These are phyloP conservation scores for Chlorops oryzae DNA, from an alignment of 1,140 invertebrate genomes.

Conservation along the genomic window DNA sequence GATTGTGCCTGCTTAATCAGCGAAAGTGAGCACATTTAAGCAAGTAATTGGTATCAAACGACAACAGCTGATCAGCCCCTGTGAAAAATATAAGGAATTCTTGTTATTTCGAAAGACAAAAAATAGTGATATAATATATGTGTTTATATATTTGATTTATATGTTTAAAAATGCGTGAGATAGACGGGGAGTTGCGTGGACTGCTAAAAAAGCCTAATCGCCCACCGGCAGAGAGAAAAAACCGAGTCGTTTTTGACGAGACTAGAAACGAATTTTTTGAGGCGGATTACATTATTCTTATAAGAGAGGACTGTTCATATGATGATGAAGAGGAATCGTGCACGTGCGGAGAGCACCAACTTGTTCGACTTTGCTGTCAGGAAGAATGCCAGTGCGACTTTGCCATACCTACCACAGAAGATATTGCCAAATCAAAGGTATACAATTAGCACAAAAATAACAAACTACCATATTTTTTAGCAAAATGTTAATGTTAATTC, in stretches of 20 bases:
- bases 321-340: conserved; percentile 71
- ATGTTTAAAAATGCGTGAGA: conserved; percentile 45
- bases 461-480: neutral
- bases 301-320: conserved; percentile 74
- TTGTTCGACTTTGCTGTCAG: conserved; percentile 60
- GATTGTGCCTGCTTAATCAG: no score
- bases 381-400: conserved; percentile 54
- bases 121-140: no score
- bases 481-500: no score
- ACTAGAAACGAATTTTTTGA: conserved; percentile 81
- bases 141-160: no score
- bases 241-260: conserved; percentile 79
- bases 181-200: conserved; percentile 37
- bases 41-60: no score
- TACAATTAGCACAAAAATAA: conserved; percentile 1
- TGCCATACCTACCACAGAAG: conserved; percentile 47
- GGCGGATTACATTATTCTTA: conserved; percentile 79
- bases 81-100: no score
- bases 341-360: conserved; percentile 66
- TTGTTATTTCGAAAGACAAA: no score
- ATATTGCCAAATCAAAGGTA: conserved; percentile 45
- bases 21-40: no score
- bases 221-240: conserved; percentile 50
- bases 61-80: no score
- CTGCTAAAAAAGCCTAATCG: conserved; percentile 46